Base-by-base conservation (phyloP, 2,888 invertebrate genomes). In the Cristatella mucedo region DNA sequence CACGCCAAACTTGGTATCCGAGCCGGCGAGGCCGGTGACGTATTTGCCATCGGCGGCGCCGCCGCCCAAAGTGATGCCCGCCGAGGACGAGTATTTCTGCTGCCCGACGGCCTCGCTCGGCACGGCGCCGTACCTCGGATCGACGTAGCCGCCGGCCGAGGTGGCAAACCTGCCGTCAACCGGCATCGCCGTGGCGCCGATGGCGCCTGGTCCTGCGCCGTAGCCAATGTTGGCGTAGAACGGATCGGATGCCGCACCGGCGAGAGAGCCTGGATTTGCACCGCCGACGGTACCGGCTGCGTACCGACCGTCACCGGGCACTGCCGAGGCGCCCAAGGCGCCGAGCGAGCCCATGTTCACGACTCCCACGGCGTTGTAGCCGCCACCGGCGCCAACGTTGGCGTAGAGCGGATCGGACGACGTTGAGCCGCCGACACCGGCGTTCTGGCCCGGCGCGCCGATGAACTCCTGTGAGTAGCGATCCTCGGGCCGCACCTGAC, bases 351-450 rank as follows among this genome's bases (percentile, higher is more conserved):
- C 51, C 29, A 18, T 16, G 30, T 15, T 30, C 18, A n/a, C n/a
- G 5, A 15, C 18, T 18, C 18, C 30, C 3, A 18, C 18, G 4
- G 30, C 15, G 30, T 15, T 18, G 18, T 15, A 18, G 16, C 15
- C 18, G 5, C 16, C 30, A 5, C 16, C 18, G 30, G 15, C 15
- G 3, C 16, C 30, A 15, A 18, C 16, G 5, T 30, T 30, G 5
- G 16, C 18, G 3, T 15, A 30, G 16, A 18, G 16, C 4, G 30
- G 30, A 4, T 49, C n/a, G 51, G 44, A 30, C 45, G 44, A 7
- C 51, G 51, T 26, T 50, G 40, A 21, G 44, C 47, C 39, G 48
- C 45, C 40, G 49, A 51, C 13, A 53, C 46, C 4, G 52, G 54
- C 9, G 26, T 9, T 16, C 9, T 41, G 53, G 53, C 38, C 54